Percentiles rank a stretch among this genome's conserved stretches.
phyloP scores from a whole-genome alignment of 2,888 invertebrate genomes.

The Xiphydria camelus region DNA sequence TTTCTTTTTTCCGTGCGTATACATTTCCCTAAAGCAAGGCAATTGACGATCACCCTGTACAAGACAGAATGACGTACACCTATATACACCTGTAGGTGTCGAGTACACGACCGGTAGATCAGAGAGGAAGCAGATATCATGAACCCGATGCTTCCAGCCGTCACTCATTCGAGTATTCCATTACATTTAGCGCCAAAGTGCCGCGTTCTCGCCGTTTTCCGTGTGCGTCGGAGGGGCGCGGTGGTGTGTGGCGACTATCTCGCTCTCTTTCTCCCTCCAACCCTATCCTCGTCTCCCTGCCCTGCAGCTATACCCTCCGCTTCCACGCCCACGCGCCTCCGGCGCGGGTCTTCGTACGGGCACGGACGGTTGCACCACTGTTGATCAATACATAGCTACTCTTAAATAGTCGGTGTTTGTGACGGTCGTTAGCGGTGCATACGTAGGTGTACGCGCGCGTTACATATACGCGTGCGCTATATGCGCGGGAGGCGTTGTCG shows the following conservation, averaged over 20 bases:
- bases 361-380: conserved; percentile 32
- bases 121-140: conserved; percentile 25
- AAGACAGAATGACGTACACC: too few relatives aligned
- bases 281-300: conserved; percentile 10
- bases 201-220: conserved; percentile 11
- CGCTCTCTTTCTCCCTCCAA: background rate
- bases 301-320: background rate
- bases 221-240: background rate
- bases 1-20: too few relatives aligned
- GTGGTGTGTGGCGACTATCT: background rate
- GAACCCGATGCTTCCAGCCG: conserved; percentile 27
- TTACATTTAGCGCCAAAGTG: conserved; percentile 22
- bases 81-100: background rate
- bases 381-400: conserved; percentile 45
- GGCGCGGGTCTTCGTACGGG: conserved; percentile 30
- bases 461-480: background rate
- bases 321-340: conserved; percentile 8
- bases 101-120: background rate
- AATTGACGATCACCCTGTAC: too few relatives aligned
- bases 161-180: conserved; percentile 33
- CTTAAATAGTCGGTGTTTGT: conserved; percentile 31
- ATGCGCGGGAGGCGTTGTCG: too few relatives aligned
- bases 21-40: too few relatives aligned
- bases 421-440: conserved; percentile 29
- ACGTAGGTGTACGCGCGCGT: conserved; percentile 7